Conservation (phyloP, 2,888 invertebrate genomes). For the Tortrix viridana region DNA sequence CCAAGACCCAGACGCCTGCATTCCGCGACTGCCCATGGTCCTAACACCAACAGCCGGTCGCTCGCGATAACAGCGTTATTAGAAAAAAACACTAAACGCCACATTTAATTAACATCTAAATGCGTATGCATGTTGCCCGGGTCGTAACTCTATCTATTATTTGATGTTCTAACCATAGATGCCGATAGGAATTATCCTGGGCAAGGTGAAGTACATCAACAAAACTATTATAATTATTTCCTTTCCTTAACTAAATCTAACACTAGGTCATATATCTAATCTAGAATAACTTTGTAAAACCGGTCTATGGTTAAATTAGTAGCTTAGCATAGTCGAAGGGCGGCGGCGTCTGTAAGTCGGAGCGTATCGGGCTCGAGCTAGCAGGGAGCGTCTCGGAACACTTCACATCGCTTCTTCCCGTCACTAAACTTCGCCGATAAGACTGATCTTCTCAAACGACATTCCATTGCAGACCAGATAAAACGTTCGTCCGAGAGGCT, state of each 20-base stretch:
- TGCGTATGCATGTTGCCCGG: not conserved
- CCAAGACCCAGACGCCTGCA: slow-evolving; percentile 2
- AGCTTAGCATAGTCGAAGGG: slow-evolving; percentile 17
- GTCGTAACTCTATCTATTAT: no score
- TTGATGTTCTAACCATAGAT: no score
- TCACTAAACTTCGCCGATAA: slow-evolving; percentile 46
- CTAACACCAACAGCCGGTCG: not conserved
- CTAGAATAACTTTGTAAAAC: slow-evolving; percentile 20
- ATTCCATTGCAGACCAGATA: slow-evolving; percentile 53
- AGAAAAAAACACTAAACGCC: no score
- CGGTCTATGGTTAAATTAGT: slow-evolving; percentile 18
- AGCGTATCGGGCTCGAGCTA: slow-evolving; percentile 5
- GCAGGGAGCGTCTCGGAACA: slow-evolving; percentile 20
- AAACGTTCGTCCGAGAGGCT: slow-evolving; percentile 39
- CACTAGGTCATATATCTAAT: slow-evolving; percentile 29
- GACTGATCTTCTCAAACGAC: slow-evolving; percentile 60
- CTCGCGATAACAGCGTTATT: no score
- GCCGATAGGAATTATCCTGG: no score
- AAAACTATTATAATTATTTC: not conserved
- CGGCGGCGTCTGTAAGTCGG: not conserved
- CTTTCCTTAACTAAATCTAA: slow-evolving; percentile 25
- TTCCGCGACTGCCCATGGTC: slow-evolving; percentile 10
- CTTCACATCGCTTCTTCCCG: slow-evolving; percentile 33
- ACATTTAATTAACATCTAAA: slow-evolving; percentile 1
- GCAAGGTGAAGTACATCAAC: slow-evolving; percentile 7